These are phyloP conservation scores for Oryzias melastigma DNA, from an alignment of 2,113 vertebrate species.

Conservation along the genomic window DNA sequence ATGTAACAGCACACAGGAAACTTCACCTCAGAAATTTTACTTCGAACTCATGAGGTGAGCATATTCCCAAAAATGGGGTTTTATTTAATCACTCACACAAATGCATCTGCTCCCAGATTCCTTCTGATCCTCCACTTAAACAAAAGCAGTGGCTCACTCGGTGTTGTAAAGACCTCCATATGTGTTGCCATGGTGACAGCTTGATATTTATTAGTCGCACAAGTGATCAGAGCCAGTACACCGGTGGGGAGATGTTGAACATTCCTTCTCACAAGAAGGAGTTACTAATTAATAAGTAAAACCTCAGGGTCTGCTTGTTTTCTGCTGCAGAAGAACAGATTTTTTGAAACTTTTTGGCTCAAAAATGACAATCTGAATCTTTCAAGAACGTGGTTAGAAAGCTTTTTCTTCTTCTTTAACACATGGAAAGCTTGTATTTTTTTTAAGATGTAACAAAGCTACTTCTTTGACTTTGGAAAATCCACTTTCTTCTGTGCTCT, in stretches of 20 bases:
- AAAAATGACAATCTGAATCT: too few species aligned
- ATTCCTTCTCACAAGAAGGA: slow-evolving; percentile 78
- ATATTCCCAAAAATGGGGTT: too few species aligned
- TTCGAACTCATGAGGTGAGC: neutral
- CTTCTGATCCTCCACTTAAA: neutral
- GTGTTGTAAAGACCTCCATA: slow-evolving; percentile 59
- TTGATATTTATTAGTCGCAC: slow-evolving; percentile 82
- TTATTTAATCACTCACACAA: neutral
- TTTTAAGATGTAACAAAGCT: neutral
- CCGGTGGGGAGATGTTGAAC: slow-evolving; percentile 49
- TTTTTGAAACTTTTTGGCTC: too few species aligned
- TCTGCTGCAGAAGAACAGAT: too few species aligned
- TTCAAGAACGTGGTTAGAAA: too few species aligned
- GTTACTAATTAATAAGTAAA: slow-evolving; percentile 82
- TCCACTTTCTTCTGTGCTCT: slow-evolving; percentile 24
- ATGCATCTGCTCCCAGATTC: neutral
- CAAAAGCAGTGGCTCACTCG: neutral
- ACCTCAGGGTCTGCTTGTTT: neutral
- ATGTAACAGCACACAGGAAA: neutral
- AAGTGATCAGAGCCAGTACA: slow-evolving; percentile 80
- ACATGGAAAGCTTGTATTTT: too few species aligned
- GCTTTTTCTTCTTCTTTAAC: too few species aligned
- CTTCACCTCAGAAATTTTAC: neutral
- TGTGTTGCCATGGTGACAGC: slow-evolving; percentile 83
- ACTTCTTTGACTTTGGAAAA: slow-evolving; percentile 32